Evolutionary conservation across 1,140 invertebrate species (phyloP).

Genomic region (Halotydeus destructor): DNA sequence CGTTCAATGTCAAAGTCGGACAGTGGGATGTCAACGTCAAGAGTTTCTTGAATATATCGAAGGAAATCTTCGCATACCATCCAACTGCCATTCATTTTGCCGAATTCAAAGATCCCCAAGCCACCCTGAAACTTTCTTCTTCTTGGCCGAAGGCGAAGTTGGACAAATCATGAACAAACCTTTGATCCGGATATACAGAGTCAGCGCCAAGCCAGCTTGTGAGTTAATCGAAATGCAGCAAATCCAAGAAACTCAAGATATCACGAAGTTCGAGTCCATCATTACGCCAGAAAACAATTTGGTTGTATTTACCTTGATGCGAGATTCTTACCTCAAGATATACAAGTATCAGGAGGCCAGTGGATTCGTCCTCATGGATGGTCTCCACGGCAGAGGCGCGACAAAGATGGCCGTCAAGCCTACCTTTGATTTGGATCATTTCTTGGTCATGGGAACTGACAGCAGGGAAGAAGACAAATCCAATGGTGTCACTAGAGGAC

Average conservation of each 20-base stretch:
- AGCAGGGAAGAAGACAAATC: too few relatives aligned
- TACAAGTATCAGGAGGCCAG: constrained; percentile 12
- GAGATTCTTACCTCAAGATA: not conserved
- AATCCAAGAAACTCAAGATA: constrained; percentile 1
- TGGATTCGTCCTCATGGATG: constrained; percentile 12
- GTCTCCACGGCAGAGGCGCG: not conserved
- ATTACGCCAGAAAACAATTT: not conserved
- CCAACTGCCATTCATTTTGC: not conserved
- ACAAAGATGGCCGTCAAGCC: too few relatives aligned
- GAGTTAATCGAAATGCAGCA: constrained; percentile 1
- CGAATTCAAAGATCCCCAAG: not conserved
- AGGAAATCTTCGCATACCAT: not conserved
- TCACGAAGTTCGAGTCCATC: not conserved
- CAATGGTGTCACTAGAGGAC: too few relatives aligned
- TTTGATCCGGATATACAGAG: not conserved
- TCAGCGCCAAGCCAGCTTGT: constrained; percentile 1
- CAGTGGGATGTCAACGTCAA: not conserved
- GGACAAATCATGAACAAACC: not conserved
- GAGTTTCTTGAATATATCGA: not conserved
- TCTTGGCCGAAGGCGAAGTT: not conserved
- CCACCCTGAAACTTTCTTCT: not conserved
- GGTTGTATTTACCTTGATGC: constrained; percentile 6
- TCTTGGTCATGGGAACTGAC: too few relatives aligned
- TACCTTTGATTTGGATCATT: too few relatives aligned
- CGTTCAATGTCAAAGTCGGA: not conserved